These are phyloP conservation scores for Xestia ashworthii DNA, from an alignment of 2,888 invertebrate species.

Conservation along the genomic window DNA sequence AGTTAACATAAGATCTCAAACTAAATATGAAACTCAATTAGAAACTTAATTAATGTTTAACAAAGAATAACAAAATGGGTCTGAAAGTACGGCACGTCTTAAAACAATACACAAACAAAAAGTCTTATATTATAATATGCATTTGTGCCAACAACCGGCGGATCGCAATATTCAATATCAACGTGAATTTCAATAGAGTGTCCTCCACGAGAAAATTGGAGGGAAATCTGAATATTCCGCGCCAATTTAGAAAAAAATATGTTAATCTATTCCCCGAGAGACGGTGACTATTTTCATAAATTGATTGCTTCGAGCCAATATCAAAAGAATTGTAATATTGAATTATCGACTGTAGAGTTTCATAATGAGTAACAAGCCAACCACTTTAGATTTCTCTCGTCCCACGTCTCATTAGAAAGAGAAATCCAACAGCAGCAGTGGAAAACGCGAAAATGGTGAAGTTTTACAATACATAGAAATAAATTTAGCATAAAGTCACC, in stretches of 20 bases:
- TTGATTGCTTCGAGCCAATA: constrained; percentile 84
- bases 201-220: constrained; percentile 85
- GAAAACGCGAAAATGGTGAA: neutral
- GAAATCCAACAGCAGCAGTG: constrained; percentile 9
- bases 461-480: neutral
- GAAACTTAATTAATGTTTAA: constrained; percentile 58
- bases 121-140: constrained; percentile 77
- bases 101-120: constrained; percentile 71
- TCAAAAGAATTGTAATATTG: constrained; percentile 82
- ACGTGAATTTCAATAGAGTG: constrained; percentile 85
- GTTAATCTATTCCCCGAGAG: constrained; percentile 84
- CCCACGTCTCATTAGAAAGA: neutral
- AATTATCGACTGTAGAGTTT: constrained; percentile 74
- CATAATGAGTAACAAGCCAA: constrained; percentile 62
- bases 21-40: constrained; percentile 45
- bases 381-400: constrained; percentile 34
- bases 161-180: constrained; percentile 86
- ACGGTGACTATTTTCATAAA: constrained; percentile 85
- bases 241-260: constrained; percentile 85
- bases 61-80: constrained; percentile 62
- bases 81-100: constrained; percentile 57
- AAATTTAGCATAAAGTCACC: neutral
- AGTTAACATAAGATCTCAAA: constrained; percentile 36
- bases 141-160: constrained; percentile 72
- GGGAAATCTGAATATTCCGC: constrained; percentile 87